phyloP scores from a whole-genome alignment of 1,140 invertebrate genomes.

The Calliopsis andreniformis region DNA sequence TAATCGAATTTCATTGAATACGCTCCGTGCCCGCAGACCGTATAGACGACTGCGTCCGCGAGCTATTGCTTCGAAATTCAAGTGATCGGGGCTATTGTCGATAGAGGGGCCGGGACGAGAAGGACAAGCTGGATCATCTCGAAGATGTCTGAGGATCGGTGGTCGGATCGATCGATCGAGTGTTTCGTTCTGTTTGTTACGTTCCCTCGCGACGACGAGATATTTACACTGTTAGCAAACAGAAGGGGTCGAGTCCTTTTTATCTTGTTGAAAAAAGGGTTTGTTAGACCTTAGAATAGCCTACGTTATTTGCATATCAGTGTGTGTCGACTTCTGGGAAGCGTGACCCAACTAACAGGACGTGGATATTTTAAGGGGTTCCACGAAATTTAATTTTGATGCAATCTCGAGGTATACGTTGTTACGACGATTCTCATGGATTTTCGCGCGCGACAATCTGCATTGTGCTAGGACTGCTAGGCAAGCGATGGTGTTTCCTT shows the following conservation, averaged over 20 bases:
- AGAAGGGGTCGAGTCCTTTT: background rate
- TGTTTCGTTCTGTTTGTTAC: slow-evolving; percentile 18
- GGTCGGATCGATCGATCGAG: slow-evolving; percentile 14
- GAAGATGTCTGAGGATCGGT: slow-evolving; percentile 16
- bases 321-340: background rate
- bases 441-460: background rate
- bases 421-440: slow-evolving; percentile 10
- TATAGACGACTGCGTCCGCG: slow-evolving; percentile 55
- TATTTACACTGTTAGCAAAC: background rate
- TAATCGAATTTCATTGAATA: slow-evolving; percentile 70
- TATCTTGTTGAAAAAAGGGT: background rate
- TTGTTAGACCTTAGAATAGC: background rate
- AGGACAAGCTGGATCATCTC: slow-evolving; percentile 47
- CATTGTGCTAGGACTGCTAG: background rate
- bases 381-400: slow-evolving; percentile 32
- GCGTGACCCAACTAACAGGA: background rate
- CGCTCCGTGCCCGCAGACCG: slow-evolving; percentile 43
- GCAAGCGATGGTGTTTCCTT: slow-evolving; percentile 2
- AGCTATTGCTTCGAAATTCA: slow-evolving; percentile 59
- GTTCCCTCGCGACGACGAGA: slow-evolving; percentile 4
- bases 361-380: background rate
- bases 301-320: background rate
- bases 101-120: slow-evolving; percentile 28
- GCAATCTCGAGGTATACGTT: slow-evolving; percentile 16
- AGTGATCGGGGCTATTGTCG: slow-evolving; percentile 47